phyloP scores from a whole-genome alignment of 2,797 vertebrate genomes.

The Strix occidentalis region DNA sequence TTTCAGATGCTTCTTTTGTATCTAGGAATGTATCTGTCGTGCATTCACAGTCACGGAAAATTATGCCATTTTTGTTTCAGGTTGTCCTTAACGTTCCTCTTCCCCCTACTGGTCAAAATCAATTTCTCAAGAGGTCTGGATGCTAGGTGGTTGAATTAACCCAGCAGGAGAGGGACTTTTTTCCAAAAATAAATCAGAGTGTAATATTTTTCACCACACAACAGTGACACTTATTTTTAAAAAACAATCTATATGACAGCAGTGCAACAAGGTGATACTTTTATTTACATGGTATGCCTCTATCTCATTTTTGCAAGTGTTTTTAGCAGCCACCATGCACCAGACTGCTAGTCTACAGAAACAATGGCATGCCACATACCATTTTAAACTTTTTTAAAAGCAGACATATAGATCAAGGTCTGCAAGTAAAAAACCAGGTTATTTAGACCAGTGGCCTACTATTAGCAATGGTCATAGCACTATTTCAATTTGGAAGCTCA shows the following conservation, averaged over 20 bases:
- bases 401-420: neutral
- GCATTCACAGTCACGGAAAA: neutral
- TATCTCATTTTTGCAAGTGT: neutral
- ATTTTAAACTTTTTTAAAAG: neutral
- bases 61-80: neutral
- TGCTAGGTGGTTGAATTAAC: neutral
- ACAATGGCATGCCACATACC: neutral
- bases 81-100: neutral
- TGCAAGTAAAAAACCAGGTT: neutral
- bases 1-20: neutral
- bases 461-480: neutral
- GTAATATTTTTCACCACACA: neutral
- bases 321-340: neutral
- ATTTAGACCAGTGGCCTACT: neutral
- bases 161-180: neutral
- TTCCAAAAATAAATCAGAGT: slow-evolving; percentile 1
- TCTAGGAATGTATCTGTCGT: neutral
- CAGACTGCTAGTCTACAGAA: neutral
- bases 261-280: neutral
- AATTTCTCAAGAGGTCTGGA: slow-evolving; percentile 8
- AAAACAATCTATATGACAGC: neutral
- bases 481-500: neutral
- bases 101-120: slow-evolving; percentile 29
- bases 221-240: neutral
- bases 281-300: neutral